phyloP scores from a whole-genome alignment of 2,888 invertebrate species.

The Dastarcus helophoroides region DNA sequence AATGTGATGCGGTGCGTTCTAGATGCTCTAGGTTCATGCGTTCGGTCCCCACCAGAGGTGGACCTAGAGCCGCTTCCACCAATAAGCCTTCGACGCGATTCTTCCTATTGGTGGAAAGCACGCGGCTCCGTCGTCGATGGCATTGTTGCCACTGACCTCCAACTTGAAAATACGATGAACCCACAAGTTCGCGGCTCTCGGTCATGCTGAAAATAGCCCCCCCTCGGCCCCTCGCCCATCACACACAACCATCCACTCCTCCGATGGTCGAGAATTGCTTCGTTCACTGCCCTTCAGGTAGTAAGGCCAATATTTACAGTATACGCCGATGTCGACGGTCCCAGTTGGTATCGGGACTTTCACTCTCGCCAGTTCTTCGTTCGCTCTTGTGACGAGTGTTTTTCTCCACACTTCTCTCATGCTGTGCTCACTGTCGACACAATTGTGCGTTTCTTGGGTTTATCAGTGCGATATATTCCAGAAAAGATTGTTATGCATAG shows the following conservation, averaged over 20 bases:
- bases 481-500: too few relatives aligned
- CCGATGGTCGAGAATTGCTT: slow-evolving; percentile 27
- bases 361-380: slow-evolving; percentile 37
- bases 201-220: slow-evolving; percentile 38
- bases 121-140: slow-evolving; percentile 40
- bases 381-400: slow-evolving; percentile 22
- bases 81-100: slow-evolving; percentile 14
- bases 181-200: slow-evolving; percentile 45
- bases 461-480: too few relatives aligned
- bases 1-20: too few relatives aligned
- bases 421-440: too few relatives aligned
- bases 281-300: slow-evolving; percentile 37
- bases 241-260: slow-evolving; percentile 42
- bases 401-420: slow-evolving; percentile 15
- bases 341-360: slow-evolving; percentile 39
- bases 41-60: slow-evolving; percentile 50
- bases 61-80: slow-evolving; percentile 23
- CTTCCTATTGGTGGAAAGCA: slow-evolving; percentile 32
- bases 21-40: slow-evolving; percentile 74
- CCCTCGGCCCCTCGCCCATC: too few relatives aligned
- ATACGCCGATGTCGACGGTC: slow-evolving; percentile 30
- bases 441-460: too few relatives aligned
- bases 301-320: slow-evolving; percentile 36
- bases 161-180: slow-evolving; percentile 68
- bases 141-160: slow-evolving; percentile 74